A percentile compares a stretch with the other conserved stretches of the same genome.
Conservation (phyloP, 2,888 invertebrate species). For the Alloscopus bannaensis region DNA sequence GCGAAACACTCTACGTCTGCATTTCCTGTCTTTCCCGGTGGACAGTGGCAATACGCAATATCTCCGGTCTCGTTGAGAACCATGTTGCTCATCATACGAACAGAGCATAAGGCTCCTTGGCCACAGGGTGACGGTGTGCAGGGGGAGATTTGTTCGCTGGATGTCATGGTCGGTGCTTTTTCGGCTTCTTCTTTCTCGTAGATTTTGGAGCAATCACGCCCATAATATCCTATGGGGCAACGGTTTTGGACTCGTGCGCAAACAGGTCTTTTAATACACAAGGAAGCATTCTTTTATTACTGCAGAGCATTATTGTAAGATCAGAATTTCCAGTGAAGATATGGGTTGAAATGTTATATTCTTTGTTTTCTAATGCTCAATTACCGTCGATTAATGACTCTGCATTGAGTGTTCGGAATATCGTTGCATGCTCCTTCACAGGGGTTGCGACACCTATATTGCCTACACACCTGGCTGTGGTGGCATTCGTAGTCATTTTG, state of each 20-base stretch:
- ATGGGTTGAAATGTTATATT: too few species aligned
- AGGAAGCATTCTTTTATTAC: too few species aligned
- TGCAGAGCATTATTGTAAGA: too few species aligned
- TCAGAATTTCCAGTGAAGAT: too few species aligned
- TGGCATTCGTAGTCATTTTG: conserved; percentile 66
- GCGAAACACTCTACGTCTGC: conserved; percentile 65
- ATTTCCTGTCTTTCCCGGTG: conserved; percentile 59
- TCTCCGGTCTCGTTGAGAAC: conserved; percentile 49
- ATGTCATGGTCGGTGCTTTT: not conserved
- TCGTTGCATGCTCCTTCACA: conserved; percentile 73
- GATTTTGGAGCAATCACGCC: conserved; percentile 70
- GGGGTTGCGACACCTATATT: conserved; percentile 65
- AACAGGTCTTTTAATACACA: too few species aligned
- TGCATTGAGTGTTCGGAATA: conserved; percentile 72
- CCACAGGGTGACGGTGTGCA: conserved; percentile 58
- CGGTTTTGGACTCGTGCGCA: conserved; percentile 71
- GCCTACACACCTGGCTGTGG: conserved; percentile 63
- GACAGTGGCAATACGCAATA: conserved; percentile 62
- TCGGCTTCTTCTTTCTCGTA: conserved; percentile 64
- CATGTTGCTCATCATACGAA: conserved; percentile 32
- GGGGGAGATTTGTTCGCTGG: conserved; percentile 15
- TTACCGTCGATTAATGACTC: conserved; percentile 73
- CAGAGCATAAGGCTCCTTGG: conserved; percentile 31
- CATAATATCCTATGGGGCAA: conserved; percentile 74
- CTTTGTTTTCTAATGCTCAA: too few species aligned